Evolutionary conservation across 2,797 vertebrate species (phyloP).

Genomic region (Thalassophryne amazonica): DNA sequence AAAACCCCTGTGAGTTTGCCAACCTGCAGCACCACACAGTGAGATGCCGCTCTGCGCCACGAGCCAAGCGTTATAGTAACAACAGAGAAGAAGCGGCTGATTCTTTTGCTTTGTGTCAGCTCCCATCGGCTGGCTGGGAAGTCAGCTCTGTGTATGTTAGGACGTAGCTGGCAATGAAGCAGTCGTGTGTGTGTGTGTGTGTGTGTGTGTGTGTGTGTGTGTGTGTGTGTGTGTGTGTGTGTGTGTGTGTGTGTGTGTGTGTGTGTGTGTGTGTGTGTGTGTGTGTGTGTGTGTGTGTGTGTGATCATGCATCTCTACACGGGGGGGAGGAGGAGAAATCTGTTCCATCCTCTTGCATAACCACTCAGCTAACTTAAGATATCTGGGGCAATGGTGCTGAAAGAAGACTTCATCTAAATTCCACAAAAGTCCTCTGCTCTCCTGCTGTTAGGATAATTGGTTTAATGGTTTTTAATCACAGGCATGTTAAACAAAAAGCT

Average conservation of each 20-base stretch:
- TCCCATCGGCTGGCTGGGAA: conserved; percentile 44
- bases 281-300: conserved; percentile 1
- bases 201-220: conserved; percentile 1
- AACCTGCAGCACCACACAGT: conserved; percentile 69
- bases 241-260: conserved; percentile 10
- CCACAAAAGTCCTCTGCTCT: conserved; percentile 44
- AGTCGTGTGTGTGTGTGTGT: conserved; percentile 16
- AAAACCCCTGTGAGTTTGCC: conserved; percentile 60
- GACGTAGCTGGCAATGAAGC: conserved; percentile 29
- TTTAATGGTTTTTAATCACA: conserved; percentile 64
- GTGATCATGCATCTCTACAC: not conserved
- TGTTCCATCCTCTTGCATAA: conserved; percentile 50
- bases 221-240: conserved; percentile 4
- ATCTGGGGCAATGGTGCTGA: conserved; percentile 51
- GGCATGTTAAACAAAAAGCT: conserved; percentile 46
- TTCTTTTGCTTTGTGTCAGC: conserved; percentile 55
- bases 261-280: conserved; percentile 16
- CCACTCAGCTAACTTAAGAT: conserved; percentile 49
- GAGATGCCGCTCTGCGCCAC: conserved; percentile 46
- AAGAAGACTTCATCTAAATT: conserved; percentile 50
- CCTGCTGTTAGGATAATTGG: conserved; percentile 56
- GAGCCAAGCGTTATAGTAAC: conserved; percentile 46
- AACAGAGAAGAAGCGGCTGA: conserved; percentile 49
- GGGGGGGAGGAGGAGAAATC: conserved; percentile 21
- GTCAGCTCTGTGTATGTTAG: conserved; percentile 38